A percentile compares a stretch with the other conserved stretches of the same genome.
Evolutionary conservation across 2,888 invertebrate species (phyloP).

Genomic region (Geotrupes spiniger): DNA sequence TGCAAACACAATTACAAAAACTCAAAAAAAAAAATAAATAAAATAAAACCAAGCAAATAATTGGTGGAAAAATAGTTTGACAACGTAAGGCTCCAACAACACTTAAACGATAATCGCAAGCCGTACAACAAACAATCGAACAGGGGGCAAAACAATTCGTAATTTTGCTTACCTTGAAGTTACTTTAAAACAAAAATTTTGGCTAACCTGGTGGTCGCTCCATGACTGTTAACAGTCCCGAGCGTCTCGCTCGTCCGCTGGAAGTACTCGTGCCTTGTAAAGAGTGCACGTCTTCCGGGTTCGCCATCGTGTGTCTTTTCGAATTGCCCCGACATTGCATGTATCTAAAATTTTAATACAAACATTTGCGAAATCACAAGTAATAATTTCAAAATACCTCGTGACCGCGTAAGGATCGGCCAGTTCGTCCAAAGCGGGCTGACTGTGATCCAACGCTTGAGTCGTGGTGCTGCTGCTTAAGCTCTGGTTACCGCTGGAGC

Average conservation of each 20-base stretch:
- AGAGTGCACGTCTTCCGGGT: conserved; percentile 65
- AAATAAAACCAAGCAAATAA: conserved; percentile 28
- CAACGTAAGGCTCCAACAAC: conserved; percentile 20
- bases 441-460: conserved; percentile 49
- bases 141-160: conserved; percentile 12
- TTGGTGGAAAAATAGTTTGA: conserved; percentile 14
- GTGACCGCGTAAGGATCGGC: conserved; percentile 54
- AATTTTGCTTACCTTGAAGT: background rate
- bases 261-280: conserved; percentile 40
- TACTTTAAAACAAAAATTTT: conserved; percentile 29
- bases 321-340: conserved; percentile 72
- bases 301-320: conserved; percentile 77
- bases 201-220: conserved; percentile 80
- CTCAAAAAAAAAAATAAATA: conserved; percentile 35
- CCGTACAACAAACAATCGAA: conserved; percentile 15
- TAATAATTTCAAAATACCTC: conserved; percentile 40
- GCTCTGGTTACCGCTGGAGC: conserved; percentile 53
- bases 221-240: conserved; percentile 81
- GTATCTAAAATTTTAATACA: conserved; percentile 69
- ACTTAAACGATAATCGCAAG: background rate
- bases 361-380: too few relatives aligned
- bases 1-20: conserved; percentile 28
- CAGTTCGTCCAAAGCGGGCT: conserved; percentile 51
- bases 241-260: conserved; percentile 57
- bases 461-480: conserved; percentile 50